Evolutionary conservation across 92 coral and sea anemone genomes (phyloP).

Genomic region (Epizoanthus ramosus): DNA sequence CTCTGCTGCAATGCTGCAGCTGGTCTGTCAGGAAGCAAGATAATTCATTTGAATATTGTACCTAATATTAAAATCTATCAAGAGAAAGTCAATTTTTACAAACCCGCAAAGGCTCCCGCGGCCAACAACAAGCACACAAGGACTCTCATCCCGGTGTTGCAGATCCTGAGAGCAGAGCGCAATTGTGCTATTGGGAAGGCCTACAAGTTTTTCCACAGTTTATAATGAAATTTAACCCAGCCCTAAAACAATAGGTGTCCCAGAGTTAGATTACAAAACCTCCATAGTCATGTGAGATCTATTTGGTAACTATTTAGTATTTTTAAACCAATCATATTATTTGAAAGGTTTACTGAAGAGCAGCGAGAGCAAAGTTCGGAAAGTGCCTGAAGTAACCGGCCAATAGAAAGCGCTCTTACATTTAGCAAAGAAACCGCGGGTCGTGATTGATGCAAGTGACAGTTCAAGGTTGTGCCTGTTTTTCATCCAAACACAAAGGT

Average conservation of each 20-base stretch:
- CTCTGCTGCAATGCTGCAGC: too few relatives aligned
- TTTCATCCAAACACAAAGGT: background rate
- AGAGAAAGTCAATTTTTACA: constrained; percentile 35
- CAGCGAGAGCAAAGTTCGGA: constrained; percentile 36
- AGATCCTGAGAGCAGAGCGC: constrained; percentile 37
- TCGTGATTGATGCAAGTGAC: too few relatives aligned
- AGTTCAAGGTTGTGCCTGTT: constrained; percentile 16
- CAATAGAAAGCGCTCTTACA: constrained; percentile 1
- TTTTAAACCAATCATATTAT: background rate
- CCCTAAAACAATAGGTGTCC: constrained; percentile 35
- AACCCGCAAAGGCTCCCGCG: constrained; percentile 96
- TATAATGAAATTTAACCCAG: constrained; percentile 34
- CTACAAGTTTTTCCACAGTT: background rate
- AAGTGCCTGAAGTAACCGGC: background rate
- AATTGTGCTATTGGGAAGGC: background rate
- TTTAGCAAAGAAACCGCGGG: background rate
- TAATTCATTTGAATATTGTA: background rate
- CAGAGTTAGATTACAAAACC: too few relatives aligned
- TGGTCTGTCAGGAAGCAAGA: background rate
- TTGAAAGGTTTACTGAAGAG: background rate
- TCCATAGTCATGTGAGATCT: constrained; percentile 6
- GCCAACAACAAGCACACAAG: constrained; percentile 90
- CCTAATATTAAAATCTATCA: background rate
- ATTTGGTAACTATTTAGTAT: background rate
- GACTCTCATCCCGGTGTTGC: constrained; percentile 58